phyloP scores from a whole-genome alignment of 1,140 invertebrate species.

The Drosophila rhopaloa region DNA sequence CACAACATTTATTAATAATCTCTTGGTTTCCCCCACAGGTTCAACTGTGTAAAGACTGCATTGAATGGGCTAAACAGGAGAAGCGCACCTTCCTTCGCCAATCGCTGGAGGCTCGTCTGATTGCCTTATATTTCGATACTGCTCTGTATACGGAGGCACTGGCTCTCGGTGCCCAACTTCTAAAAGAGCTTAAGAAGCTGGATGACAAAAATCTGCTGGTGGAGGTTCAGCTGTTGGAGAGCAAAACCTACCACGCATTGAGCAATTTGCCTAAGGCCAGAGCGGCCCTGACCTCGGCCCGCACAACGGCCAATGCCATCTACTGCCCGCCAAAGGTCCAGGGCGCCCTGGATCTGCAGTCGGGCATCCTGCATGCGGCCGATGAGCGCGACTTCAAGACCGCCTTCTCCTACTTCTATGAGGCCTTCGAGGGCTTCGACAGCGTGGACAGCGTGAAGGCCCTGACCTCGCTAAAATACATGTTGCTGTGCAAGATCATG shows the following conservation, averaged over 20 bases:
- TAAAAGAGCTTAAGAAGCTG: constrained; percentile 98
- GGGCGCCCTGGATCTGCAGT: constrained; percentile 98
- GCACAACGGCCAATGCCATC: constrained; percentile 99
- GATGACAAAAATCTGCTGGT: constrained; percentile 99
- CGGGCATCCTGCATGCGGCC: constrained; percentile 99
- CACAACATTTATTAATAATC: not conserved
- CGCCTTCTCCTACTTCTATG: constrained; percentile 99
- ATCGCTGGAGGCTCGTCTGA: constrained; percentile 96
- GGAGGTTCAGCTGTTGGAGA: constrained; percentile 98
- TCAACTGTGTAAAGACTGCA: constrained; percentile 97
- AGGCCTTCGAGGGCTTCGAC: constrained; percentile 99
- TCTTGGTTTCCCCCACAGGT: constrained; percentile 81
- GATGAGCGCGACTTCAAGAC: constrained; percentile 99
- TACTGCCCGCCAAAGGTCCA: constrained; percentile 99
- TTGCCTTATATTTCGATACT: constrained; percentile 97
- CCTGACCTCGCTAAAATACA: constrained; percentile 97
- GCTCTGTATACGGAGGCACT: constrained; percentile 95
- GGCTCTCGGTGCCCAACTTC: constrained; percentile 91
- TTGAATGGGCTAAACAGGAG: constrained; percentile 99
- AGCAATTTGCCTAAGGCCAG: constrained; percentile 98
- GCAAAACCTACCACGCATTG: constrained; percentile 99
- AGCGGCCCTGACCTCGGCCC: constrained; percentile 98
- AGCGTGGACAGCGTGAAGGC: constrained; percentile 97
- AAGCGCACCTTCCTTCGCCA: constrained; percentile 98
- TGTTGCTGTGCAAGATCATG: constrained; percentile 99